Evolutionary conservation across 2,888 invertebrate species (phyloP), one percentile per base, ranked within the genome.

Genomic region (Amitus sp.): DNA sequence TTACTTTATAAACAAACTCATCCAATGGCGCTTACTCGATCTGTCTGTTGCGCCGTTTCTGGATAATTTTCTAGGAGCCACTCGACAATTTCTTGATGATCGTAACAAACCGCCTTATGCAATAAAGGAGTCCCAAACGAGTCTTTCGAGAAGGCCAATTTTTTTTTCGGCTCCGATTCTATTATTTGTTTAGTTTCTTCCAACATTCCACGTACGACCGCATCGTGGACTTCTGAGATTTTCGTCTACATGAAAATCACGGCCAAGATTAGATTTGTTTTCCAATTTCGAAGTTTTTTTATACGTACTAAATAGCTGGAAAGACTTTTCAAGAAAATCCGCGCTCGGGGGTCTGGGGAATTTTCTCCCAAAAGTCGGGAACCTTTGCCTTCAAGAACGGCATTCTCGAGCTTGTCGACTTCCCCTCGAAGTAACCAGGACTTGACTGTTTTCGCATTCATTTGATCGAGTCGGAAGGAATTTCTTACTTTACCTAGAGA

Each of bases 21-120:
- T 23, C 7, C 23, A 23, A 3, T 23, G 3, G 4, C 3, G 15
- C 37, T 37, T 78, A 92, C 92, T 71, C 89, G 88, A 80, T 93
- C 93, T 67, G 86, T 88, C 65, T 89, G 84, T 42, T 87, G 85
- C 2, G 89, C 87, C 0, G 88, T 85, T 28, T 85, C 84, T 0
- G 92, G 91, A 79, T 87, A 89, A 73, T 87, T 86, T n/a, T 84
- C 83, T 1, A 90, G 85, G 1, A 94, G 85, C 85, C 90, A 93
- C 64, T 88, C 86, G 10, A 90, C 86, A 58, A 94, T 89, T 64
- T 90, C 89, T 69, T 85, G 86, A 73, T 89, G 88, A 77, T 90
- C 91, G 77, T 90, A 88, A 77, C 89, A 90, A 10, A 94, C 88
- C 0, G 93, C 93, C 72, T 93, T 93, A 80, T 94, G 94, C 19